Evolutionary conservation across 1,140 invertebrate species (phyloP).

Genomic region (Centruroides sculpturatus): DNA sequence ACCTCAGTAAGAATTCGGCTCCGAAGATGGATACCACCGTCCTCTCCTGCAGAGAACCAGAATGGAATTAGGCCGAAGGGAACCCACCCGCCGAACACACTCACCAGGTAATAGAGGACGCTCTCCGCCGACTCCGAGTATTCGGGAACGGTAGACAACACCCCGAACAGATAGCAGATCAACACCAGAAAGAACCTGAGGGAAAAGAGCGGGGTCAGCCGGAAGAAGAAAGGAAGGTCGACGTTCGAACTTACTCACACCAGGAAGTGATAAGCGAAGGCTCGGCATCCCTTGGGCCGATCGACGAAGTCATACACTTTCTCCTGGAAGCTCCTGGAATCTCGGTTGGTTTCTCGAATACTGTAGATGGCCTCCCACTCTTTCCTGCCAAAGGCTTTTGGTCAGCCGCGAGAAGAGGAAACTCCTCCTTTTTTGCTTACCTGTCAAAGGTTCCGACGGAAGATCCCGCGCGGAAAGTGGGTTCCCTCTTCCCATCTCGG

Average conservation of each 20-base stretch:
- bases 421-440: too few relatives aligned
- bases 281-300: slow-evolving; percentile 67
- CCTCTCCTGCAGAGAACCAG: neutral
- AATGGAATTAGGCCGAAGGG: too few relatives aligned
- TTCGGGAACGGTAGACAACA: too few relatives aligned
- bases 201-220: too few relatives aligned
- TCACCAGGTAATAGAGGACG: neutral
- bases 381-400: neutral
- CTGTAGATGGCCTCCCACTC: slow-evolving; percentile 12
- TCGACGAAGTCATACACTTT: slow-evolving; percentile 73
- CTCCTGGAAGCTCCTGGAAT: slow-evolving; percentile 37
- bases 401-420: too few relatives aligned
- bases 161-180: too few relatives aligned
- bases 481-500: too few relatives aligned
- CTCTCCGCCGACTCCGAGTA: too few relatives aligned
- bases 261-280: slow-evolving; percentile 61
- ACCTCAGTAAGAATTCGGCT: slow-evolving; percentile 32
- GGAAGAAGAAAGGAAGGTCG: too few relatives aligned
- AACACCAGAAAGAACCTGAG: too few relatives aligned
- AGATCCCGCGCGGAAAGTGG: too few relatives aligned
- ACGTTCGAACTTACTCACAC: slow-evolving; percentile 38
- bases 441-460: too few relatives aligned
- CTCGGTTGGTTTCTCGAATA: slow-evolving; percentile 31
- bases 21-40: slow-evolving; percentile 35
- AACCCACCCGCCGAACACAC: neutral